phyloP scores from a whole-genome alignment of 2,888 invertebrate genomes.

The Watsonalla binaria region DNA sequence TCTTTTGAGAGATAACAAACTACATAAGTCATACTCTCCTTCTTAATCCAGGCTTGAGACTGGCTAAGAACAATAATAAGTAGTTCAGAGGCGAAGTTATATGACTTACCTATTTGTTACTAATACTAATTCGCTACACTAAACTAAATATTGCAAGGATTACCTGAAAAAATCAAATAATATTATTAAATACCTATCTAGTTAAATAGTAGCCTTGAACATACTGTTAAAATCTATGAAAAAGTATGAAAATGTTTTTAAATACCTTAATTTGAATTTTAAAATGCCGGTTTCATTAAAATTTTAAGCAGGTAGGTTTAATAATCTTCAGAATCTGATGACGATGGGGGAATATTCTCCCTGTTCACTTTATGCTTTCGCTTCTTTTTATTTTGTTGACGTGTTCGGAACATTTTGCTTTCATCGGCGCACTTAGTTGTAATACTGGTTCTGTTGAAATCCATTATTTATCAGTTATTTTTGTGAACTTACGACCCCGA shows the following conservation, averaged over 20 bases:
- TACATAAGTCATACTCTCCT: constrained; percentile 21
- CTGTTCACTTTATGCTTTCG: constrained; percentile 19
- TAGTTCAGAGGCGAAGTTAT: constrained; percentile 24
- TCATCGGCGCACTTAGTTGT: constrained; percentile 81
- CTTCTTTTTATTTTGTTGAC: constrained; percentile 35
- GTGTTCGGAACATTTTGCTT: constrained; percentile 74
- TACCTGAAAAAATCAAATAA: too few relatives aligned
- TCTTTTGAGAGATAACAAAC: neutral
- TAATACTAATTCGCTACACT: neutral
- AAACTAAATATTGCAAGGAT: too few relatives aligned
- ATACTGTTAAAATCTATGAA: too few relatives aligned
- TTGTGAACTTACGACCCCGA: neutral
- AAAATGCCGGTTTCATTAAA: neutral
- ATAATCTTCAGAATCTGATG: constrained; percentile 24
- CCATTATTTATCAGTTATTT: neutral
- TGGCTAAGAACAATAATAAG: constrained; percentile 14
- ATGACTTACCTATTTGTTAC: constrained; percentile 5
- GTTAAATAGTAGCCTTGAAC: too few relatives aligned
- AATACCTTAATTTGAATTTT: neutral
- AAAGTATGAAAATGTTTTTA: neutral
- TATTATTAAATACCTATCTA: too few relatives aligned
- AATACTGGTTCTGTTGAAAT: constrained; percentile 67
- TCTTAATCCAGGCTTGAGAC: constrained; percentile 33
- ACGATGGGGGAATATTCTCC: constrained; percentile 32
- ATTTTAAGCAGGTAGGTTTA: constrained; percentile 1